Conservation (phyloP, 2,888 invertebrate genomes). For the Platynereis dumerilii region DNA sequence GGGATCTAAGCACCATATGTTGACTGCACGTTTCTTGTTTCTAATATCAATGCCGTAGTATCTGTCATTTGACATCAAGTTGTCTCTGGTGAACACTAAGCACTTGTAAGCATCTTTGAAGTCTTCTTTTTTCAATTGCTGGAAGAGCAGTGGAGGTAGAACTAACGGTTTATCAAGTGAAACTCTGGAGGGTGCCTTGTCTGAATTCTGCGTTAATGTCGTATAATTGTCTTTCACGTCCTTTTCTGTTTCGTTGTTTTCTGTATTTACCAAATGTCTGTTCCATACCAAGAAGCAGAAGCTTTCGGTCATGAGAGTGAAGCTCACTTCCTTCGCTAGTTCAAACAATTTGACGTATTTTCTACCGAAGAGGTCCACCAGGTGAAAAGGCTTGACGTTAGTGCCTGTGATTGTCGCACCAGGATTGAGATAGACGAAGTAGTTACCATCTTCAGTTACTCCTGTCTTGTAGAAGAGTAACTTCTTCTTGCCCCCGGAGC, state of each 20-base stretch:
- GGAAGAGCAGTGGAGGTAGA: too few species aligned
- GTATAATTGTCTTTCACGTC: not conserved
- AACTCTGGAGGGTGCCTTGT: too few species aligned
- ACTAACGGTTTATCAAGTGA: too few species aligned
- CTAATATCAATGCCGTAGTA: not conserved
- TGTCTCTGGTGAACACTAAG: not conserved
- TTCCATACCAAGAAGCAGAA: slow-evolving; percentile 20
- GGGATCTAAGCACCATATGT: not conserved
- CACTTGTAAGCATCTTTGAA: not conserved
- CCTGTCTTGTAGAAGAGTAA: slow-evolving; percentile 26
- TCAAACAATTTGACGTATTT: slow-evolving; percentile 10
- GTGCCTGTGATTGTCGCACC: slow-evolving; percentile 12
- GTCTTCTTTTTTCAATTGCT: not conserved
- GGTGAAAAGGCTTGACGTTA: slow-evolving; percentile 6
- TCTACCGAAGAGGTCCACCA: slow-evolving; percentile 19
- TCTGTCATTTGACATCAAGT: not conserved
- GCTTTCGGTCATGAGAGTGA: slow-evolving; percentile 25
- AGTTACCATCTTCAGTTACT: slow-evolving; percentile 26
- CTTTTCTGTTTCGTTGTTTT: not conserved
- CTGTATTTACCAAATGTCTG: not conserved
- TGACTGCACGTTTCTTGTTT: not conserved
- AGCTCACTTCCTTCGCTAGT: slow-evolving; percentile 9
- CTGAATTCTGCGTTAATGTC: too few species aligned
- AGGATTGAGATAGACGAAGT: slow-evolving; percentile 32
- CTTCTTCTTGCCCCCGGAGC: slow-evolving; percentile 25